A percentile compares a stretch with the other conserved stretches of the same genome.
phyloP scores from a whole-genome alignment of 2,113 vertebrate genomes.

The Urocynchramus pylzowi region DNA sequence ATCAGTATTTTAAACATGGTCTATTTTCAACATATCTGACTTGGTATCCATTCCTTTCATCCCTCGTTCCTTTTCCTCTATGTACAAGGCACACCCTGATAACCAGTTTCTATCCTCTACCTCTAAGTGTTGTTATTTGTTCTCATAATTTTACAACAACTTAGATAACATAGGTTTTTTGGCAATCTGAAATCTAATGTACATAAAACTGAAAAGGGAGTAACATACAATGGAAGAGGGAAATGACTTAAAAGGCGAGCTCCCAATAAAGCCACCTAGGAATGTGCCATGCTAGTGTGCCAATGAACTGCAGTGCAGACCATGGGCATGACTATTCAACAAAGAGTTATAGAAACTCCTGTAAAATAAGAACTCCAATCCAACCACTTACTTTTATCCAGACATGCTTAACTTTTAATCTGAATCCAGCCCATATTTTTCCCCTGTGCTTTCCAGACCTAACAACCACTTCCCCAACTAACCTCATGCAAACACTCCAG shows the following conservation, averaged over 20 bases:
- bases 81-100: neutral
- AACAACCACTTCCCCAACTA: neutral
- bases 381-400: neutral
- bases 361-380: neutral
- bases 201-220: neutral
- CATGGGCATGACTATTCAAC: neutral
- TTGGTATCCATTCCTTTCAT: neutral
- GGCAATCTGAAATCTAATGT: neutral
- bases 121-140: neutral
- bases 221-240: neutral
- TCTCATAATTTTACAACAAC: neutral
- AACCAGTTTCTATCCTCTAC: neutral
- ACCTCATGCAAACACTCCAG: neutral
- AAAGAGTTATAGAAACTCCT: neutral
- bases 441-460: neutral
- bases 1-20: neutral
- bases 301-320: neutral
- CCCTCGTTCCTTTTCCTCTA: neutral
- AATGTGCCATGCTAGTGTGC: neutral
- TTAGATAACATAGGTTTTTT: neutral
- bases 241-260: neutral
- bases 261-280: neutral
- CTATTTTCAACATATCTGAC: neutral
- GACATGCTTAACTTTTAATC: neutral
- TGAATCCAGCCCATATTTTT: neutral